Evolutionary conservation across 1,140 invertebrate genomes (phyloP), one percentile per base, ranked within the genome.

Genomic region (Drosophila insularis): DNA sequence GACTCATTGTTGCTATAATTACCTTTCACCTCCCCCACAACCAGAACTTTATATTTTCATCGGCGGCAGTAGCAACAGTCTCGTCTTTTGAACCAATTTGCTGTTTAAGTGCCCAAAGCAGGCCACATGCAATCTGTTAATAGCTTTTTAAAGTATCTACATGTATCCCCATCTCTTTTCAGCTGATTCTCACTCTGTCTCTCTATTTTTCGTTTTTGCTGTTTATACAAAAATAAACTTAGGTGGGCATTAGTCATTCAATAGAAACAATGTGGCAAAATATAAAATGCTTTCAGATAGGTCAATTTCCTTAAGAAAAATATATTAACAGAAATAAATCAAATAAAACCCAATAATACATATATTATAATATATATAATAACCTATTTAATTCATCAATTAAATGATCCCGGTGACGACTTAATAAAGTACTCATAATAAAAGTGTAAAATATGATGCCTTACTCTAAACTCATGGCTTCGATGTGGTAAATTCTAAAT

Each of bases 41-140:
- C 35, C 35, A 13, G 8, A 10, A 13, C 43, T 21, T 17, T 17
- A 1, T 8, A 4, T 46, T 46, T 7, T 27, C 27, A 27, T 4
- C 23, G 5, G 23, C 23, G 5, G 23, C 5, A 27, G 23, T 27
- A 27, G 23, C 32, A 37, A 1, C 10, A 21, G 17, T 50, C 19
- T 50, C 17, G 43, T 17, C 43, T 50, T 50, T 50, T 21, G 43
- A 50, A 50, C 43, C 43, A 50, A 50, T 50, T 50, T 50, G 43
- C 43, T 50, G 43, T 50, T 50, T 50, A 50, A 50, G 43, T 50
- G 43, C 43, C 43, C 43, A 50, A 50, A 50, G 43, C 43, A 50
- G 43, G 43, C 43, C 43, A 50, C 43, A 50, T 50, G 43, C 43
- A 50, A 50, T 50, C 43, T 50, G 43, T 50, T 50, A 50, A 50